Evolutionary conservation across 2,888 invertebrate genomes (phyloP).

Genomic region (Himalopsyche tibetana): DNA sequence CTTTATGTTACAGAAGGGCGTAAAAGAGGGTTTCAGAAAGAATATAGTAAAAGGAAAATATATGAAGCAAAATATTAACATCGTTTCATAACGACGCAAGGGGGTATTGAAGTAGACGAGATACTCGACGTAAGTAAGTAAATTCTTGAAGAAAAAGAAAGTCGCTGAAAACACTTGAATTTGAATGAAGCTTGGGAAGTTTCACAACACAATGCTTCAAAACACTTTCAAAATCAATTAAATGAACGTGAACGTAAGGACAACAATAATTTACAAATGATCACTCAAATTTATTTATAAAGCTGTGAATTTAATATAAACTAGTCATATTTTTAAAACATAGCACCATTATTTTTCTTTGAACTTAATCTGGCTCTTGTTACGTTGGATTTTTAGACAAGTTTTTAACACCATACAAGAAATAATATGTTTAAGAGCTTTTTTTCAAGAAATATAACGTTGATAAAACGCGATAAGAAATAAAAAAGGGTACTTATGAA

Average conservation of each 20-base stretch:
- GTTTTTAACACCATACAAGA: too few species aligned
- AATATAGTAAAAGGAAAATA: slow-evolving; percentile 48
- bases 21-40: slow-evolving; percentile 36
- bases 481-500: too few species aligned
- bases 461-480: too few species aligned
- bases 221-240: slow-evolving; percentile 15
- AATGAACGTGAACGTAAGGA: not conserved
- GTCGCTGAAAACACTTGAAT: not conserved
- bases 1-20: slow-evolving; percentile 49
- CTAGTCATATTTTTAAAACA: too few species aligned
- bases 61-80: slow-evolving; percentile 58
- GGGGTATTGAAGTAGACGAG: slow-evolving; percentile 49
- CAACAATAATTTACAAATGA: not conserved
- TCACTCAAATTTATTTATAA: not conserved
- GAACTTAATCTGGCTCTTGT: too few species aligned
- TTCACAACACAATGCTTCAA: slow-evolving; percentile 2
- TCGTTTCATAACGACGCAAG: slow-evolving; percentile 62
- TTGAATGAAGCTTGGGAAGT: not conserved
- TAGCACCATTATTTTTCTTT: too few species aligned
- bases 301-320: too few species aligned
- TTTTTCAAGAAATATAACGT: too few species aligned
- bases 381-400: too few species aligned
- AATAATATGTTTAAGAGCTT: too few species aligned
- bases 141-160: not conserved
- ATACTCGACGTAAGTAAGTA: slow-evolving; percentile 12